Evolutionary conservation across 2,888 invertebrate genomes (phyloP).

Genomic region (Melieria omissa): DNA sequence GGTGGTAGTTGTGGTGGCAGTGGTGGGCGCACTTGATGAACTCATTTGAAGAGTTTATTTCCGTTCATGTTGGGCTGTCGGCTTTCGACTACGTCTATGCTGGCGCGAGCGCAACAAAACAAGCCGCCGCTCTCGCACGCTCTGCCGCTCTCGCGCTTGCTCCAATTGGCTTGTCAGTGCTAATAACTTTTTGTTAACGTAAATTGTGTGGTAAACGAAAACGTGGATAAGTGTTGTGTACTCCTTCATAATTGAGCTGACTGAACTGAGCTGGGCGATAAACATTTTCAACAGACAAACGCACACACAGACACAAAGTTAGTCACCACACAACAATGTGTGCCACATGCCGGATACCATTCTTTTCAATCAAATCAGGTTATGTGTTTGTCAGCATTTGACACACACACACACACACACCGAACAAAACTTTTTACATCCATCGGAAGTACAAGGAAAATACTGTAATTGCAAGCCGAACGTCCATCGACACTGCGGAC

Average conservation of each 20-base stretch:
- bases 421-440: background rate
- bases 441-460: background rate
- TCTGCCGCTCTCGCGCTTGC: background rate
- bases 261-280: slow-evolving; percentile 32
- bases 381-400: background rate
- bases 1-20: too few species aligned
- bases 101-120: background rate
- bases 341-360: too few species aligned
- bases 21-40: background rate
- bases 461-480: too few species aligned
- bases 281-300: slow-evolving; percentile 10
- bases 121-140: background rate
- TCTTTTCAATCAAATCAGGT: too few species aligned
- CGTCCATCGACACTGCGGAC: too few species aligned
- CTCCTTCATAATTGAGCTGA: slow-evolving; percentile 9
- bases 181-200: background rate
- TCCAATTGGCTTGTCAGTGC: background rate
- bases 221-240: background rate
- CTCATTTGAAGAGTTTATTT: background rate
- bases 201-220: background rate
- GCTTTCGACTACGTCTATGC: background rate
- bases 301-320: background rate
- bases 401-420: background rate
- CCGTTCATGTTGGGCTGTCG: background rate
- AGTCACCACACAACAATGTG: background rate